These are phyloP conservation scores for Oreochromis spilurus DNA, from an alignment of 2,113 vertebrate species.

Conservation along the genomic window DNA sequence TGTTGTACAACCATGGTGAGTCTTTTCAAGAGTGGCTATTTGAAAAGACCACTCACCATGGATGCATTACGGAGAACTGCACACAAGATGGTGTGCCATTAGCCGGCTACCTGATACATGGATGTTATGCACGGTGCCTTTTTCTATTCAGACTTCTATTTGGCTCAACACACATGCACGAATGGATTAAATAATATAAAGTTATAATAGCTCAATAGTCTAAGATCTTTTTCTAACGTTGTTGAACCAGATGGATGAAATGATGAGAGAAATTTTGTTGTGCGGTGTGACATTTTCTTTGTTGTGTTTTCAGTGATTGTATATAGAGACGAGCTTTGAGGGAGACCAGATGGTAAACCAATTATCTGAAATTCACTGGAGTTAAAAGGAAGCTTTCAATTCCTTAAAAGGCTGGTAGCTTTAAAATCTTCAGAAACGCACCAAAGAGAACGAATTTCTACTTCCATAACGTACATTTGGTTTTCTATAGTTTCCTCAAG, in stretches of 20 bases:
- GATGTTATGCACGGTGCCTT: not conserved
- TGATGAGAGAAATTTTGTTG: not conserved
- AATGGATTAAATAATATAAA: not conserved
- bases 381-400: not conserved
- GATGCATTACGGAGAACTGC: not conserved
- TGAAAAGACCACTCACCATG: not conserved
- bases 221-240: not conserved
- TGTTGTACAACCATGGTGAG: not conserved
- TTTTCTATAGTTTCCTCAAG: not conserved
- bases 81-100: not conserved
- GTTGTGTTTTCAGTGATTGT: not conserved
- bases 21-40: not conserved
- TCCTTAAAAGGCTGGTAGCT: not conserved
- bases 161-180: not conserved
- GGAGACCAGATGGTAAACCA: not conserved
- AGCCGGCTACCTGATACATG: not conserved
- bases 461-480: not conserved
- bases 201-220: not conserved
- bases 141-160: not conserved
- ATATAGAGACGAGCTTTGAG: not conserved
- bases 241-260: not conserved
- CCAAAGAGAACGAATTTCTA: not conserved
- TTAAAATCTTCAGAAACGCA: rapidly evolving
- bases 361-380: not conserved
- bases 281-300: not conserved